Conservation (phyloP, 37 sponge, comb jelly and placozoan genomes). For the Tethya wilhelma region DNA sequence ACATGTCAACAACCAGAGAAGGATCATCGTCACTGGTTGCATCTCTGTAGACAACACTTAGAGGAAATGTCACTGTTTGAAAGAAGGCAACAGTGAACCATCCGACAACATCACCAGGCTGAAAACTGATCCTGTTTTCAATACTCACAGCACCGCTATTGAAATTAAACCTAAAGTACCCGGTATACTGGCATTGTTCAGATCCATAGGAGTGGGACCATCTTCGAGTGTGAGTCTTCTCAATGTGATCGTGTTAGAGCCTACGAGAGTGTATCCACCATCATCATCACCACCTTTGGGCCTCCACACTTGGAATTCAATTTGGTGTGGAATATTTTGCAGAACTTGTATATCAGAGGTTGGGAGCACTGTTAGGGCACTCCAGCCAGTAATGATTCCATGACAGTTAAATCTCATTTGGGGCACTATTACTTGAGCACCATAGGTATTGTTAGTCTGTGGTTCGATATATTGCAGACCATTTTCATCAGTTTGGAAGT, state of each 20-base stretch:
- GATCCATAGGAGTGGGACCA: neutral
- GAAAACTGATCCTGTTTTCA: conserved; percentile 6
- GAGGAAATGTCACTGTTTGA: too few relatives aligned
- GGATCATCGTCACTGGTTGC: neutral
- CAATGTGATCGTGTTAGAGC: neutral
- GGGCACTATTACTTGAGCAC: conserved; percentile 27
- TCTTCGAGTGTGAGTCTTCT: neutral
- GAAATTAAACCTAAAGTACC: neutral
- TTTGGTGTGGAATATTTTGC: neutral
- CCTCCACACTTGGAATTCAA: conserved; percentile 50
- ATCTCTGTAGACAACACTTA: neutral
- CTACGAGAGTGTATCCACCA: conserved; percentile 10
- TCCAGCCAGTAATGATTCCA: conserved; percentile 46
- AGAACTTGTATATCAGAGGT: neutral
- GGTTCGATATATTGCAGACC: neutral
- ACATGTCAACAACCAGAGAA: conserved; percentile 17
- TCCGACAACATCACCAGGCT: conserved; percentile 44
- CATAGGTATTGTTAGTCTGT: neutral
- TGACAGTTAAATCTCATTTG: conserved; percentile 35
- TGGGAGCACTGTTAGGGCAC: conserved; percentile 7
- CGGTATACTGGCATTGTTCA: neutral
- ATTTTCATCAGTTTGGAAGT: too few relatives aligned
- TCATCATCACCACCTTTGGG: neutral
- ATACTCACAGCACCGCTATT: neutral
- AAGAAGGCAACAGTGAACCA: too few relatives aligned